A percentile compares a stretch with the other conserved stretches of the same genome.
These are phyloP conservation scores for Erinaceus europaeus DNA, from an alignment of 2,113 vertebrate genomes.

Conservation along the genomic window DNA sequence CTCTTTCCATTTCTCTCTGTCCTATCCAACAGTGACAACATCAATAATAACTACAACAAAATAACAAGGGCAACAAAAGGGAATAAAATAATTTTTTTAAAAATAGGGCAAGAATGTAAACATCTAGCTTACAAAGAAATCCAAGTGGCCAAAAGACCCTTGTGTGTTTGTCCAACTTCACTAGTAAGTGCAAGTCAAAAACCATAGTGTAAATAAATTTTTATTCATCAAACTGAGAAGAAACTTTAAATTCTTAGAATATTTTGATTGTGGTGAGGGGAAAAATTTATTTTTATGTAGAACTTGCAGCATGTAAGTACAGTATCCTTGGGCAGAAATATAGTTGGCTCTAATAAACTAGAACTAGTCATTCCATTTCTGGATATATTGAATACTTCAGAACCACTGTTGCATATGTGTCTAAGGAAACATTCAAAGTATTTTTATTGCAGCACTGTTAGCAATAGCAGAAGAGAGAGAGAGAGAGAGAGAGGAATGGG, in stretches of 20 bases:
- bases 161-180: not conserved
- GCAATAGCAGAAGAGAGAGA: not conserved
- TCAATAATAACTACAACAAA: no score
- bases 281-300: not conserved
- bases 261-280: not conserved
- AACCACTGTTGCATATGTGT: not conserved
- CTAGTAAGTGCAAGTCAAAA: not conserved
- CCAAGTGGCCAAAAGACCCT: not conserved
- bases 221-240: not conserved
- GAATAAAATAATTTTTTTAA: no score
- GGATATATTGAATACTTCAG: not conserved
- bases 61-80: no score
- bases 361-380: not conserved
- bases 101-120: not conserved
- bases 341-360: not conserved
- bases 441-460: not conserved
- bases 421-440: not conserved
- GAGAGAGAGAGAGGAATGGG: no score
- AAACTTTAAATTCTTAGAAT: not conserved
- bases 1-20: no score
- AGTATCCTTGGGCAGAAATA: fast-evolving
- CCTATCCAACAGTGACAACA: no score
- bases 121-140: not conserved
- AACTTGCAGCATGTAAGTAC: not conserved
- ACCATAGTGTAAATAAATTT: not conserved